These are phyloP conservation scores for Bergia sp. DNA, from an alignment of 92 coral and sea anemone species.

Conservation along the genomic window DNA sequence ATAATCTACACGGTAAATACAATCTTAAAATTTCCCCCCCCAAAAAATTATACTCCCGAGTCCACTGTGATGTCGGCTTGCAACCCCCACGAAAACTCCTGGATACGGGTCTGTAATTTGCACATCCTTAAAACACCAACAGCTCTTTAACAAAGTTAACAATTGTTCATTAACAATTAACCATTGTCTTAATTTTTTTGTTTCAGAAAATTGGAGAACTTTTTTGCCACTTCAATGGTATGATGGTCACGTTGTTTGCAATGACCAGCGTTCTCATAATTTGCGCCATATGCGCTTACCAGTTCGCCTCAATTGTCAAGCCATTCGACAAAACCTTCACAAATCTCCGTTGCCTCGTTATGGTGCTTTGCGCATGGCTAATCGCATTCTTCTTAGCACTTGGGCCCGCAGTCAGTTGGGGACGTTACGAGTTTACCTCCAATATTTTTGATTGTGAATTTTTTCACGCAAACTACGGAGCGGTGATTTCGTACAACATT, in stretches of 20 bases:
- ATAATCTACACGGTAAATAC: too few relatives aligned
- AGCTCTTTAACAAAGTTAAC: too few relatives aligned
- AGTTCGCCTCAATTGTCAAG: conserved; percentile 72
- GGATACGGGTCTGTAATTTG: too few relatives aligned
- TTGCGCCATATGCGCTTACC: conserved; percentile 71
- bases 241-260: conserved; percentile 80
- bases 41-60: too few relatives aligned
- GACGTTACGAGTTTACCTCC: conserved; percentile 95
- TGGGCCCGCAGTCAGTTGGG: conserved; percentile 95
- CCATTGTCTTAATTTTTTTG: not conserved
- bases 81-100: too few relatives aligned
- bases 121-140: too few relatives aligned
- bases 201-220: conserved; percentile 80
- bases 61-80: too few relatives aligned
- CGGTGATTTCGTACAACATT: conserved; percentile 81
- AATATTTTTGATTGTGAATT: conserved; percentile 91
- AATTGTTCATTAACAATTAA: not conserved
- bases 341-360: conserved; percentile 87
- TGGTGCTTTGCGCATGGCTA: conserved; percentile 87
- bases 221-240: conserved; percentile 87
- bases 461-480: conserved; percentile 69
- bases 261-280: conserved; percentile 75
- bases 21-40: too few relatives aligned
- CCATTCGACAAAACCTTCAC: conserved; percentile 75
- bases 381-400: conserved; percentile 80